phyloP scores from a whole-genome alignment of 2,888 invertebrate genomes.

The Ophraella communa region DNA sequence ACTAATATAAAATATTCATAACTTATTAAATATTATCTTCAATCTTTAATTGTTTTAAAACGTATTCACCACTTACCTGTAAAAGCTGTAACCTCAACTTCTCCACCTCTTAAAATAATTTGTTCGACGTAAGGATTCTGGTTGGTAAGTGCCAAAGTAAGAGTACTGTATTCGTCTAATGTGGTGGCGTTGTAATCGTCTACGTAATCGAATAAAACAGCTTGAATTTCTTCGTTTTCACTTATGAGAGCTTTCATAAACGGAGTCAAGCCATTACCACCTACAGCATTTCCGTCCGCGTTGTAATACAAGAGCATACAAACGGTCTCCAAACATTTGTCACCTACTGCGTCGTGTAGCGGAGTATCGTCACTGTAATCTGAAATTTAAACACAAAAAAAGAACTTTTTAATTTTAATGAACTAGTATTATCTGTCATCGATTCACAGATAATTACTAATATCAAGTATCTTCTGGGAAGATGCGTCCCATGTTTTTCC shows the following conservation, averaged over 20 bases:
- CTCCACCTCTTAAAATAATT: constrained; percentile 43
- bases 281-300: constrained; percentile 42
- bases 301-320: constrained; percentile 48
- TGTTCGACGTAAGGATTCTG: constrained; percentile 39
- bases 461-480: too few relatives aligned
- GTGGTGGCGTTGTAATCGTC: constrained; percentile 41
- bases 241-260: constrained; percentile 44
- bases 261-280: constrained; percentile 41
- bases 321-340: constrained; percentile 40
- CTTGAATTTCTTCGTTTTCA: constrained; percentile 36
- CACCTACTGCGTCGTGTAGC: constrained; percentile 43
- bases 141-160: constrained; percentile 42
- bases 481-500: too few relatives aligned
- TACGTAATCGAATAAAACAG: constrained; percentile 43
- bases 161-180: constrained; percentile 37
- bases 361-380: constrained; percentile 45
- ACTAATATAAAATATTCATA: too few relatives aligned
- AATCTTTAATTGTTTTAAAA: too few relatives aligned
- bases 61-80: too few relatives aligned
- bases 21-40: too few relatives aligned
- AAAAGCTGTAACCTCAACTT: constrained; percentile 32
- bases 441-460: too few relatives aligned
- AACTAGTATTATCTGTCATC: too few relatives aligned
- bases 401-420: too few relatives aligned
- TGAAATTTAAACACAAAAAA: constrained; percentile 5